These are phyloP conservation scores for Rhinoraja longicauda DNA, from an alignment of 2,797 vertebrate species.

Conservation along the genomic window DNA sequence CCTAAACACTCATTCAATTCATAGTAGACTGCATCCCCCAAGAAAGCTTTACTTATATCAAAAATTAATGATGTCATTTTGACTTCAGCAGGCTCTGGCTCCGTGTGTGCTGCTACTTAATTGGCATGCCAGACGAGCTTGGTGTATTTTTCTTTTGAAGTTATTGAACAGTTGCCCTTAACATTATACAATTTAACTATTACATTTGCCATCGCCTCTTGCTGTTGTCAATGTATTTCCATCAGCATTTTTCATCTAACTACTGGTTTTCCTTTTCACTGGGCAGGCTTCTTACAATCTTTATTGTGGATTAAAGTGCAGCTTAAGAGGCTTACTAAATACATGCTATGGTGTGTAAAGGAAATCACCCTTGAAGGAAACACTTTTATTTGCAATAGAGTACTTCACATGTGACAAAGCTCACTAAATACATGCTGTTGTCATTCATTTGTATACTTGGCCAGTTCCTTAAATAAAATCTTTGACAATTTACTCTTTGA, in stretches of 20 bases:
- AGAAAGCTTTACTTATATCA: constrained; percentile 27
- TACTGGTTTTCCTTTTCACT: constrained; percentile 9
- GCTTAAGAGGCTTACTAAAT: not conserved
- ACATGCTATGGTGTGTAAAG: not conserved
- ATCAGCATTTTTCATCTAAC: not conserved
- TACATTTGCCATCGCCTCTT: constrained; percentile 2
- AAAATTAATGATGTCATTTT: constrained; percentile 39
- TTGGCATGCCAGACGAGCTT: not conserved
- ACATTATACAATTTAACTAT: constrained; percentile 12
- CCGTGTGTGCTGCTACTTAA: not conserved
- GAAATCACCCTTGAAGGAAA: constrained; percentile 27
- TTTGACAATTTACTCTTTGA: constrained; percentile 17
- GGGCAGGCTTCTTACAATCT: not conserved
- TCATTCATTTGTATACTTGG: not conserved
- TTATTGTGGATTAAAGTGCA: constrained; percentile 27
- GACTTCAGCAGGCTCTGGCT: not conserved
- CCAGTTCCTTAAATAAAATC: constrained; percentile 3
- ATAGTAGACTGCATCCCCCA: constrained; percentile 2
- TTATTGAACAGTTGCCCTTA: constrained; percentile 30
- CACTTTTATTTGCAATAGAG: not conserved
- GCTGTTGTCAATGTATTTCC: constrained; percentile 23
- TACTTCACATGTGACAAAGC: constrained; percentile 25
- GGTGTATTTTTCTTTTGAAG: constrained; percentile 12
- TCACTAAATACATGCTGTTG: constrained; percentile 17
- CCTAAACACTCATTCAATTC: constrained; percentile 34